Evolutionary conservation across 2,888 invertebrate genomes (phyloP).

Genomic region (Campoletis raptor): DNA sequence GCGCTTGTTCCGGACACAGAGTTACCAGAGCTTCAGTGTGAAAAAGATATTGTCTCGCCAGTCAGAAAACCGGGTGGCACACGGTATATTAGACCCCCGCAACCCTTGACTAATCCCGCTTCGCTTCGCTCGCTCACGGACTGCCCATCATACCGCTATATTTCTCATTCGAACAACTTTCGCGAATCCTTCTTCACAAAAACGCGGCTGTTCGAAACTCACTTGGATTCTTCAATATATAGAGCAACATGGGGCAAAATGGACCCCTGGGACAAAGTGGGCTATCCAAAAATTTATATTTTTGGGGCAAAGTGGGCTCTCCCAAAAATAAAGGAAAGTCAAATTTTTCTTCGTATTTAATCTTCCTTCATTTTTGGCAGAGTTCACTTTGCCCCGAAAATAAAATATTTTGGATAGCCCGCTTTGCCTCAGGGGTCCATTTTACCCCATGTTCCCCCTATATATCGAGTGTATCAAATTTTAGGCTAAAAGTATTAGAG

Average conservation of each 20-base stretch:
- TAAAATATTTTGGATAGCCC: too few species aligned
- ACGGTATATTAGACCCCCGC: slow-evolving; percentile 72
- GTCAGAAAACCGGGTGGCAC: slow-evolving; percentile 78
- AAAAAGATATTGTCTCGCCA: slow-evolving; percentile 39
- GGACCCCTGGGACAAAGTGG: too few species aligned
- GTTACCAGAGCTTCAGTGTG: slow-evolving; percentile 30
- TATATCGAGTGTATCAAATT: not conserved
- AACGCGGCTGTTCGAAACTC: not conserved
- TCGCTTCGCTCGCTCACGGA: slow-evolving; percentile 82
- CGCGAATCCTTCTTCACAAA: slow-evolving; percentile 36
- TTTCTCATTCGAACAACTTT: slow-evolving; percentile 69
- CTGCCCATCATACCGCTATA: slow-evolving; percentile 61
- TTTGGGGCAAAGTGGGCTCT: too few species aligned
- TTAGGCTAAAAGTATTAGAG: not conserved
- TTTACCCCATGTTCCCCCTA: too few species aligned
- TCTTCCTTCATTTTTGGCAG: too few species aligned
- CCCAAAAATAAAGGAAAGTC: too few species aligned
- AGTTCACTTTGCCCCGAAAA: too few species aligned
- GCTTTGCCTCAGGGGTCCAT: too few species aligned
- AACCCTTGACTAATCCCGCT: slow-evolving; percentile 83
- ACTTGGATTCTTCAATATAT: too few species aligned
- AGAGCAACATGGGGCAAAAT: too few species aligned
- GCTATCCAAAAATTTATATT: too few species aligned
- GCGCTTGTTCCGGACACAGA: slow-evolving; percentile 42
- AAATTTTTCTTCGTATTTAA: too few species aligned